Base-by-base conservation (phyloP, 2,888 invertebrate species). In the Dolomedes plantarius region DNA sequence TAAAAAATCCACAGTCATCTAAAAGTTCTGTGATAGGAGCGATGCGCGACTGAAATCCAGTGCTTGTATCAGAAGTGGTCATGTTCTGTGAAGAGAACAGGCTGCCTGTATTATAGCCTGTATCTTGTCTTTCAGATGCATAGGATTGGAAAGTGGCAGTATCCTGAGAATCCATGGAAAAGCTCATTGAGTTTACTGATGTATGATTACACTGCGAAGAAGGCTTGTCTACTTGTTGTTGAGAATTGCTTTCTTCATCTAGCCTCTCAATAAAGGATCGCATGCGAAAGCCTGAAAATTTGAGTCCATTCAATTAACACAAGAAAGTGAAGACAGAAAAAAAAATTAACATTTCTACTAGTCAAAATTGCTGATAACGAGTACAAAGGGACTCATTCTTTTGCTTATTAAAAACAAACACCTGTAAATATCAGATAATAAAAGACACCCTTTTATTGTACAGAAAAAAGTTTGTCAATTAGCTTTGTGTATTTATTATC, bases 81-180 rank as follows among this genome's bases (percentile, higher is more conserved):
- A 36, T 69, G 32, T 65, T 86, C 23, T 75, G 74, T 11, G 69
- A 69, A 0, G 85, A 85, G 27, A 19, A 62, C n/a, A 74, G 75
- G 31, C 87, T 87, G 1, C 87, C 81, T 16, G 87, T 81, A 1
- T 56, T 69, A 36, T 87, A 87, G 3, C 87, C 87, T 9, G 87
- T 77, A 41, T 87, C 87, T 32, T 69, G 81, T 29, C 31, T 64
- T 16, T 87, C 79, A 11, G 87, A 87, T 6, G 16, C 23, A 23
- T 78, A 69, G 0, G 83, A 77, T 1, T 72, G 77, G 39, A 77
- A 77, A 13, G 72, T 39, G 16, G 27, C 56, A 9, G 77, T 31
- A 13, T 85, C 83, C 41, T 85, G 83, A 3, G 77, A 85, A 11
- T 85, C 77, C n/a, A 50, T 28, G 13, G 36, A 72, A 36, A 85